A percentile compares a stretch with the other conserved stretches of the same genome.
These are phyloP conservation scores for Distichodus sexfasciatus DNA, from an alignment of 2,797 vertebrate species.

Conservation along the genomic window DNA sequence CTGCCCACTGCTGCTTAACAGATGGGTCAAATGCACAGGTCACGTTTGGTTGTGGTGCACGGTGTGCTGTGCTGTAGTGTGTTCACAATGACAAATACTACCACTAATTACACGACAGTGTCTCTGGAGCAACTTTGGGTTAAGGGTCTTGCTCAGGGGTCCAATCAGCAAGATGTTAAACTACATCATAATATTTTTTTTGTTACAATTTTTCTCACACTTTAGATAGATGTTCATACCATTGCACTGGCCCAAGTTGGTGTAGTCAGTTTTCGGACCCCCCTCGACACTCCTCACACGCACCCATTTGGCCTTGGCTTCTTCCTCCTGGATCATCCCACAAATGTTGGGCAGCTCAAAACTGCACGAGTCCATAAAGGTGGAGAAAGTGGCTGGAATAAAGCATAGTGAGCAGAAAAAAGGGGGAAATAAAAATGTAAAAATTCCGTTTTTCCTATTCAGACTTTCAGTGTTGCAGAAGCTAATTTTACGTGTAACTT, in stretches of 20 bases:
- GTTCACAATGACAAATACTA: too few relatives aligned
- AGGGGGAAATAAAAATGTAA: not conserved
- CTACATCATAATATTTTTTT: not conserved
- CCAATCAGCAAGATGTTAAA: too few relatives aligned
- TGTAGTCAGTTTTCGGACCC: slow-evolving; percentile 79
- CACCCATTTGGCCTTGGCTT: slow-evolving; percentile 73
- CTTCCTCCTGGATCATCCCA: slow-evolving; percentile 83
- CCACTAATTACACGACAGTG: too few relatives aligned
- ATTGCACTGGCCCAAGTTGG: slow-evolving; percentile 77
- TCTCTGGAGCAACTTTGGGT: too few relatives aligned
- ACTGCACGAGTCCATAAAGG: slow-evolving; percentile 83
- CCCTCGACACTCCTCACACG: slow-evolving; percentile 52
- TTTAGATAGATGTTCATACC: slow-evolving; percentile 62
- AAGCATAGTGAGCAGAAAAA: not conserved
- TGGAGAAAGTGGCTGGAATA: slow-evolving; percentile 65
- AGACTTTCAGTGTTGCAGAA: too few relatives aligned
- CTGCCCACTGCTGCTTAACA: too few relatives aligned
- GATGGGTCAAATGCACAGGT: too few relatives aligned
- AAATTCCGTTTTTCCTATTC: too few relatives aligned
- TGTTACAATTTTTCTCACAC: slow-evolving; percentile 4
- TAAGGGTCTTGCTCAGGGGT: too few relatives aligned
- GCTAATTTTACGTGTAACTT: too few relatives aligned
- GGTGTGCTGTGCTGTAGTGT: too few relatives aligned
- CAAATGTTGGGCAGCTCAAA: slow-evolving; percentile 88
- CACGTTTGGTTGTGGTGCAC: too few relatives aligned